phyloP scores from a whole-genome alignment of 2,888 invertebrate species.

The Tribolium freemani region DNA sequence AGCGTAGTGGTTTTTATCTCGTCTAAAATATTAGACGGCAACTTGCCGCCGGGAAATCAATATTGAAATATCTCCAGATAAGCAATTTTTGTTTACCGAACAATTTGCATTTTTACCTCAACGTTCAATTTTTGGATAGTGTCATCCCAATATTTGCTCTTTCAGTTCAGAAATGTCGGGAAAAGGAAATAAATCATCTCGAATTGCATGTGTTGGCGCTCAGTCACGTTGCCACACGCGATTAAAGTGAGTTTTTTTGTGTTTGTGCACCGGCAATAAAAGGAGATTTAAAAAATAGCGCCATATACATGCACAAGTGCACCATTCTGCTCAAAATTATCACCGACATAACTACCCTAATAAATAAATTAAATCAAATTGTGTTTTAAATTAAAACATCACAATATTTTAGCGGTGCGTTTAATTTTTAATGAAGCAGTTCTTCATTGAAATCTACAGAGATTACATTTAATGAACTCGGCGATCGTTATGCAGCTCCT shows the following conservation, averaged over 20 bases:
- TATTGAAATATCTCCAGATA: slow-evolving; percentile 18
- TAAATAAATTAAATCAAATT: background rate
- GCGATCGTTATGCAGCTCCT: background rate
- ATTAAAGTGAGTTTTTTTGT: background rate
- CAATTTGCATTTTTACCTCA: background rate
- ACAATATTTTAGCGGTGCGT: background rate
- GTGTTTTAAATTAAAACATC: background rate
- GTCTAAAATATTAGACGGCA: slow-evolving; percentile 5
- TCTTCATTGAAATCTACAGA: background rate
- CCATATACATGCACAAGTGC: background rate
- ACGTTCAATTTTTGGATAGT: background rate
- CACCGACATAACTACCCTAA: background rate
- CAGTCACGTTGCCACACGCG: background rate
- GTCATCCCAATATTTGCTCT: background rate
- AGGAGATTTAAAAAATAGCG: background rate
- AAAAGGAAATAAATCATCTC: background rate
- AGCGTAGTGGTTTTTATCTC: slow-evolving; percentile 9
- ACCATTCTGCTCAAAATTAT: background rate
- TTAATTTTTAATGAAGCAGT: background rate
- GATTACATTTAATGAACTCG: background rate
- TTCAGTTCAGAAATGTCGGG: background rate
- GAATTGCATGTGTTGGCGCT: slow-evolving; percentile 1
- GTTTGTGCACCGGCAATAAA: background rate
- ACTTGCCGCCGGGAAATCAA: slow-evolving; percentile 28
- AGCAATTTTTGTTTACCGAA: background rate